Base-by-base conservation (phyloP, 2,888 invertebrate species). In the Lamellibrachia columna region DNA sequence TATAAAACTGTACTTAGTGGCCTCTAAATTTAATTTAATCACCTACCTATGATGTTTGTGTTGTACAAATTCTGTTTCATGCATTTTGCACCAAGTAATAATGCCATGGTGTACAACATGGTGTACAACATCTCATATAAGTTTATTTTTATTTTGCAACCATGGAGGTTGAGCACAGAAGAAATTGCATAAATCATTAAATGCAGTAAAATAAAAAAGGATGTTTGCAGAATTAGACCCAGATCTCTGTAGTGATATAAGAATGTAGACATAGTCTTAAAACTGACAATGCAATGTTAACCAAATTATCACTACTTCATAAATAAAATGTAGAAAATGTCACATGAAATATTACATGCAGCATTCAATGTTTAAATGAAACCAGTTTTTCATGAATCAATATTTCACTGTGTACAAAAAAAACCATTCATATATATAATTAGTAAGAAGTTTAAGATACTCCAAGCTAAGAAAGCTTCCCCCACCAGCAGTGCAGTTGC, bases 401-500 rank as follows among this genome's bases (percentile, higher is more conserved):
- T 22, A 15, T 9, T 55, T 55, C 75, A 75, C 22, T 60, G 15
- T 60, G 60, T 75, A 15, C 28, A 15, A 75, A 75, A 75, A 22
- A 75, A 15, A 15, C n/a, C n/a, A n/a, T 6, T 75, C 22, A 75
- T 1, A 3, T 75, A 22, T 15, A 22, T 75, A 75, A n/a, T 75
- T 75, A 22, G 11, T 75, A 40, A 22, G 75, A 75, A 75, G 22
- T 75, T 40, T 40, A 40, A 40, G 40, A 75, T 6, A 75, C 1
- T 1, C 91, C 3, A 1, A 3, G 15, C 40, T n/a, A 53, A 75
- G n/a, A 60, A 90, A 11, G 60, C 40, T 53, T 53, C n/a, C 53
- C 94, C 93, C 93, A 96, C 96, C 96, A 93, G 95, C 95, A 58
- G 95, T 93, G 91, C 96, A 96, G 94, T 95, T 95, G 91, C 95